Evolutionary conservation across 2,113 vertebrate species (phyloP), one percentile per base, ranked within the genome.

Genomic region (Pelvicachromis taeniatus): DNA sequence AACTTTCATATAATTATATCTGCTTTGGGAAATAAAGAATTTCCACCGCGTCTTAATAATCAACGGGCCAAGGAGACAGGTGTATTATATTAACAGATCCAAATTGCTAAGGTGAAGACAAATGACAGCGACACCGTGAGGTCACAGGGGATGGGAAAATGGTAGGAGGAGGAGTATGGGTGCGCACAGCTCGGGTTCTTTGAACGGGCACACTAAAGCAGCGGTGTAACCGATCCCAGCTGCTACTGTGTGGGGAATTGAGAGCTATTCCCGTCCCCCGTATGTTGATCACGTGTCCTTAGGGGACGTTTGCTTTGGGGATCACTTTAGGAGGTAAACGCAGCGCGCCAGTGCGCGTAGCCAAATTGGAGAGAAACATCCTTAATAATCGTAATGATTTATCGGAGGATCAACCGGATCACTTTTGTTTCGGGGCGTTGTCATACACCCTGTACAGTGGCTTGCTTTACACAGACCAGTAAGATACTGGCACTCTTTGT

Each of bases 271-370:
- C 82, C 58, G 89, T 92, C 91, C 86, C 89, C 85, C 50, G 83
- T 87, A 89, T 84, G 63, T 80, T 87, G 52, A 81, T 94, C 94
- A 95, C 94, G 92, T 95, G 94, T 88, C 93, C 91, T 86, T 23
- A 23, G 91, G 93, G 92, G 92, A 87, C 89, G 38, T 91, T 94
- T 78, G 85, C 63, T 85, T 88, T 83, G 61, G 80, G 78, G 75
- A 87, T 53, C 70, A 13, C 78, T 73, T 84, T 80, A 21, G 40
- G 61, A 77, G 63, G 16, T 54, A 45, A 87, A 21, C 33, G 21
- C 77, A 68, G 85, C 88, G 90, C 89, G 26, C 73, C 61, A 84
- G 88, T 89, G 55, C 91, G 93, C 94, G 81, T 90, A 89, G 50
- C 82, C 58, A 81, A 89, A 61, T 91, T 87, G 89, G 63, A 81